A percentile compares a stretch with the other conserved stretches of the same genome.
phyloP scores from a whole-genome alignment of 2,888 invertebrate genomes.

The Pyrrhia umbra region DNA sequence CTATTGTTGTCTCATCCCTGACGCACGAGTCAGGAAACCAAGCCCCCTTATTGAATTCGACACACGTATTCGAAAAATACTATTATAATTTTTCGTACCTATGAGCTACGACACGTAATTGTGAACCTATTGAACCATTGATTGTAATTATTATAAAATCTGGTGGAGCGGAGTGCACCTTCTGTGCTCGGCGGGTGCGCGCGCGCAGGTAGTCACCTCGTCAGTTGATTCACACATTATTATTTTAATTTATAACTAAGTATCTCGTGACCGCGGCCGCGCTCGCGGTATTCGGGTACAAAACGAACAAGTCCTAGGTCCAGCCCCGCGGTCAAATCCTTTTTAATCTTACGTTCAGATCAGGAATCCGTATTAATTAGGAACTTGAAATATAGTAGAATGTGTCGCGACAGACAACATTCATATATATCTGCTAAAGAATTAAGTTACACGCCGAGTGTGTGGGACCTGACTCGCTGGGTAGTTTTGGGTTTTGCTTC shows the following conservation, averaged over 20 bases:
- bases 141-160: too few relatives aligned
- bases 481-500: background rate
- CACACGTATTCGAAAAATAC: too few relatives aligned
- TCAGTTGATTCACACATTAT: slow-evolving; percentile 53
- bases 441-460: slow-evolving; percentile 11
- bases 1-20: too few relatives aligned
- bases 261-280: slow-evolving; percentile 20
- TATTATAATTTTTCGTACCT: too few relatives aligned
- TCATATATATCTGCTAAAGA: slow-evolving; percentile 36
- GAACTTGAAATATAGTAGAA: slow-evolving; percentile 46
- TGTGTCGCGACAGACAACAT: slow-evolving; percentile 32
- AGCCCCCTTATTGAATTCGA: too few relatives aligned
- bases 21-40: too few relatives aligned
- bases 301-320: slow-evolving; percentile 54
- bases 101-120: too few relatives aligned
- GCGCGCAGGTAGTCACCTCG: slow-evolving; percentile 33
- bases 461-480: background rate
- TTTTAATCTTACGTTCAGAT: slow-evolving; percentile 47
- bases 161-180: background rate
- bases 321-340: slow-evolving; percentile 47
- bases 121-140: too few relatives aligned
- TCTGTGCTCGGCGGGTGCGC: background rate
- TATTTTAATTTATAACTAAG: slow-evolving; percentile 58
- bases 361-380: slow-evolving; percentile 58
- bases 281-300: slow-evolving; percentile 39